Conservation (phyloP, 1,140 invertebrate species). For the Nymphalis io region DNA sequence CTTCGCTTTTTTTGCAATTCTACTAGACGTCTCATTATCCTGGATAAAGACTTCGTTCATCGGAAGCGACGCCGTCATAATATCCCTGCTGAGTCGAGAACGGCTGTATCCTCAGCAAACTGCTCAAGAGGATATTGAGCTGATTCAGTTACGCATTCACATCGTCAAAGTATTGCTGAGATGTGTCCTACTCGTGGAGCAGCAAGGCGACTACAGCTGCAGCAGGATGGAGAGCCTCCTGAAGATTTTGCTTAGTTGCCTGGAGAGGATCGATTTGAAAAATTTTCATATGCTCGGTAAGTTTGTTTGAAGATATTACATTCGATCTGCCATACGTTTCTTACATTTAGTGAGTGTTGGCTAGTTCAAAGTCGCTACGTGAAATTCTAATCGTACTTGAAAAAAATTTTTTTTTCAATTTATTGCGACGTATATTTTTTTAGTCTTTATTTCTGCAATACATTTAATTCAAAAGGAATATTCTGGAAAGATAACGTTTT, state of each 20-base stretch:
- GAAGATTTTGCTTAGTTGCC: slow-evolving; percentile 67
- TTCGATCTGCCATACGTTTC: too few species aligned
- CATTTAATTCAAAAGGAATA: too few species aligned
- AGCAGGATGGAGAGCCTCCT: slow-evolving; percentile 64
- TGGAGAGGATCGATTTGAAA: slow-evolving; percentile 69
- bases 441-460: too few species aligned
- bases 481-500: too few species aligned
- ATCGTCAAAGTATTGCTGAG: slow-evolving; percentile 64
- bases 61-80: slow-evolving; percentile 56
- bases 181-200: slow-evolving; percentile 54
- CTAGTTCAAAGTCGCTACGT: too few species aligned
- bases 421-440: too few species aligned
- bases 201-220: slow-evolving; percentile 50
- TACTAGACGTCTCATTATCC: slow-evolving; percentile 45
- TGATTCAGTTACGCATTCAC: slow-evolving; percentile 63
- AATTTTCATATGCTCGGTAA: slow-evolving; percentile 78
- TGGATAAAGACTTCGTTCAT: slow-evolving; percentile 69
- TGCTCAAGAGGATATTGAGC: slow-evolving; percentile 57
- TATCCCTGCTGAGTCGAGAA: slow-evolving; percentile 59
- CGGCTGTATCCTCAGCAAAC: slow-evolving; percentile 63
- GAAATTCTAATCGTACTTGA: too few species aligned
- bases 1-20: slow-evolving; percentile 17
- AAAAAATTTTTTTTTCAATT: too few species aligned
- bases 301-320: too few species aligned
- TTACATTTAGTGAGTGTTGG: too few species aligned